phyloP scores from a whole-genome alignment of 2,888 invertebrate genomes.

The Hydrotaea cyrtoneurina region DNA sequence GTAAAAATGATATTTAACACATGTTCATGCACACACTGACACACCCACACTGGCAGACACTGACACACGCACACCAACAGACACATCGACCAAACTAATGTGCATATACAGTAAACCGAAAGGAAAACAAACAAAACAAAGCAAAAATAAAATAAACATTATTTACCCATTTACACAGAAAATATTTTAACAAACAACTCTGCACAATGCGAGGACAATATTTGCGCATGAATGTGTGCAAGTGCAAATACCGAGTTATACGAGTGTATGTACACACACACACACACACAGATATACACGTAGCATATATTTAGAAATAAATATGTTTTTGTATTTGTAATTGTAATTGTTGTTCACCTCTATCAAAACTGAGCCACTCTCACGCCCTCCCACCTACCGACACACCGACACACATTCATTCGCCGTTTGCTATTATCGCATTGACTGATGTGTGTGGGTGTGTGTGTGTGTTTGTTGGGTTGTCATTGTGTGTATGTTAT shows the following conservation, averaged over 20 bases:
- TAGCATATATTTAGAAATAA: background rate
- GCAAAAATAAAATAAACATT: conserved; percentile 15
- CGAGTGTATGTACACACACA: too few relatives aligned
- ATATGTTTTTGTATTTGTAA: background rate
- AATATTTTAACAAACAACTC: conserved; percentile 17
- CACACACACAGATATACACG: background rate
- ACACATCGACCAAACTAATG: background rate
- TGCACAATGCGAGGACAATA: background rate
- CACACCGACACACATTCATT: background rate
- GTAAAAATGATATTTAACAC: conserved; percentile 30
- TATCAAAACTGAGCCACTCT: background rate
- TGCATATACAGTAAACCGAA: conserved; percentile 11
- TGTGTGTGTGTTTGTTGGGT: background rate
- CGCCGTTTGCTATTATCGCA: background rate
- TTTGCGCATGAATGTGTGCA: background rate
- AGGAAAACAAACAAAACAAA: conserved; percentile 11
- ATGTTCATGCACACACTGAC: conserved; percentile 24
- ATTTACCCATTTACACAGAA: conserved; percentile 9
- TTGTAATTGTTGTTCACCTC: conserved; percentile 13
- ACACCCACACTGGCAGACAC: conserved; percentile 34
- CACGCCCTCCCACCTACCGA: background rate
- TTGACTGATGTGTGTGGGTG: background rate
- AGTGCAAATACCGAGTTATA: background rate
- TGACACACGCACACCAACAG: background rate
- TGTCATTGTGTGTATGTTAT: conserved; percentile 71